phyloP scores from a whole-genome alignment of 2,113 vertebrate species.

The Entelurus aequoreus region DNA sequence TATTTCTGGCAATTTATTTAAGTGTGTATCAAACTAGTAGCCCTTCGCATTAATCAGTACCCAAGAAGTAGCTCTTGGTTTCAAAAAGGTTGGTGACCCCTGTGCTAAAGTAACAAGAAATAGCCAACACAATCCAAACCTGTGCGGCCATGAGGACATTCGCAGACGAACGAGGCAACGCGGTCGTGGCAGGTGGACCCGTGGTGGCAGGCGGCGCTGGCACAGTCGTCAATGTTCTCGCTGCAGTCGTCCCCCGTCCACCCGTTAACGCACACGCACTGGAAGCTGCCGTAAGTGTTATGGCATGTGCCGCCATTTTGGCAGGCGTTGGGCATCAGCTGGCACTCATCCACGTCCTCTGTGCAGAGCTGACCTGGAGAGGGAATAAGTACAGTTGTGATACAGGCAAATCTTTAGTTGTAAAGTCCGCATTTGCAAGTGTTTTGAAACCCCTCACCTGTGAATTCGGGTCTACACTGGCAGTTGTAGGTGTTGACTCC shows the following conservation, averaged over 20 bases:
- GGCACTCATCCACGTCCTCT: conserved; percentile 90
- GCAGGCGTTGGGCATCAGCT: conserved; percentile 93
- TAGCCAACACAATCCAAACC: conserved; percentile 58
- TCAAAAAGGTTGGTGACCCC: too few species aligned
- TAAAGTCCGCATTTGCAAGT: background rate
- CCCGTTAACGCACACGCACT: conserved; percentile 92
- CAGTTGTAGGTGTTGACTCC: conserved; percentile 98
- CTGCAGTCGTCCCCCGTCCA: conserved; percentile 94
- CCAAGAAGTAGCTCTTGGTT: too few species aligned
- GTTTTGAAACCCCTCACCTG: conserved; percentile 67
- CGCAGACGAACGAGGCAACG: conserved; percentile 90
- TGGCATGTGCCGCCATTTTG: conserved; percentile 95
- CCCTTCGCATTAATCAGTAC: too few species aligned
- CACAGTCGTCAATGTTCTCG: conserved; percentile 92
- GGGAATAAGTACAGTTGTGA: background rate
- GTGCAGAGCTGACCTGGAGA: conserved; percentile 86
- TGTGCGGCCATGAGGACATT: conserved; percentile 88
- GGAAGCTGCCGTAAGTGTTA: conserved; percentile 84
- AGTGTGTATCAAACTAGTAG: too few species aligned
- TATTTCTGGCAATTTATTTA: too few species aligned
- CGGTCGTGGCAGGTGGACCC: conserved; percentile 92
- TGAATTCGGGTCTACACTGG: conserved; percentile 89
- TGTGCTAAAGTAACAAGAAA: too few species aligned
- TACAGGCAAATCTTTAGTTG: background rate
- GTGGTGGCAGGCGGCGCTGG: conserved; percentile 80